Evolutionary conservation across 2,797 vertebrate genomes (phyloP).

Genomic region (Poliocrania exsul): DNA sequence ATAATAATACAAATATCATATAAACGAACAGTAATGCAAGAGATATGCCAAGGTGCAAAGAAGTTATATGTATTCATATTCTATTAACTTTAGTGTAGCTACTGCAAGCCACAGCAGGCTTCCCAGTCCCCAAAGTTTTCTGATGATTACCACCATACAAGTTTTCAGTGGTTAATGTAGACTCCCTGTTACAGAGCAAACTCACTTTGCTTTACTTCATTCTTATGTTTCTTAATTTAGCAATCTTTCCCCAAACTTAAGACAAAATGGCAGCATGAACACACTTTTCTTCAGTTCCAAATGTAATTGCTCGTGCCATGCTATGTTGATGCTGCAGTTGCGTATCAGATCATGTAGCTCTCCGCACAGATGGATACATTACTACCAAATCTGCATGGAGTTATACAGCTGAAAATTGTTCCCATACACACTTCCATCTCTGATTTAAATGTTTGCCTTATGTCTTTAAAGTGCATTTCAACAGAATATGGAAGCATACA

Average conservation of each 20-base stretch:
- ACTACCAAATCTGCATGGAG: not conserved
- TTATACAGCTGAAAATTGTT: constrained; percentile 36
- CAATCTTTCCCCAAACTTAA: not conserved
- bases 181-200: not conserved
- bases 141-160: not conserved
- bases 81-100: not conserved
- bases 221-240: not conserved
- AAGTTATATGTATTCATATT: not conserved
- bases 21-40: not conserved
- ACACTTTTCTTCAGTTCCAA: not conserved
- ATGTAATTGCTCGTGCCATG: not conserved
- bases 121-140: not conserved
- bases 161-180: not conserved
- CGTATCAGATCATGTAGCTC: not conserved
- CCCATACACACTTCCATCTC: constrained; percentile 20
- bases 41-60: not conserved
- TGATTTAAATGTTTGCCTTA: constrained; percentile 48
- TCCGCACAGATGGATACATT: not conserved
- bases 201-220: not conserved
- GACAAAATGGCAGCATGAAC: not conserved
- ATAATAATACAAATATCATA: not conserved
- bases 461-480: not conserved
- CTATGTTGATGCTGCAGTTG: not conserved
- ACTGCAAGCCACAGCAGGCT: not conserved
- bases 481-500: not conserved